A percentile compares a stretch with the other conserved stretches of the same genome.
Conservation (phyloP, 64 coral and sea anemone genomes). For the Exaiptasia diaphana region DNA sequence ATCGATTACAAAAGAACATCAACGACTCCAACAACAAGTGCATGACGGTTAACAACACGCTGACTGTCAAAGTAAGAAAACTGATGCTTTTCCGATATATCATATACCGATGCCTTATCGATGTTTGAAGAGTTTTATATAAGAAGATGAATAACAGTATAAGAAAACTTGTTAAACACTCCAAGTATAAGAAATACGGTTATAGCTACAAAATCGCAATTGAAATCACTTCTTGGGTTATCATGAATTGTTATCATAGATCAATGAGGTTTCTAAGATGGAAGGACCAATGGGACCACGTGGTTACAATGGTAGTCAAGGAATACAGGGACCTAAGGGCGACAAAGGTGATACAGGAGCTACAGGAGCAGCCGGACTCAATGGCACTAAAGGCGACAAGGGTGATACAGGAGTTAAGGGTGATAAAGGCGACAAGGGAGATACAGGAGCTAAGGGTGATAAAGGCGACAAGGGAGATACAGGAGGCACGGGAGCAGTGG, state of each 20-base stretch:
- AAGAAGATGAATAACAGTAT: no score
- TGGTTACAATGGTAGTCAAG: slow-evolving; percentile 18
- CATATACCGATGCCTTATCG: no score
- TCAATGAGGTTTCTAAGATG: not conserved
- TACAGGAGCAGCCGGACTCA: not conserved
- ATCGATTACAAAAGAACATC: no score
- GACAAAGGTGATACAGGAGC: not conserved
- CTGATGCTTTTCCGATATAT: no score
- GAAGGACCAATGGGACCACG: slow-evolving; percentile 20
- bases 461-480: not conserved
- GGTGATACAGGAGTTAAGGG: not conserved
- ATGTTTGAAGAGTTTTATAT: no score
- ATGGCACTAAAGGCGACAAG: not conserved
- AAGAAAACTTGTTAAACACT: not conserved
- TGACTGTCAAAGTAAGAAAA: no score
- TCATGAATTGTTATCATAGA: not conserved
- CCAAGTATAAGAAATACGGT: no score
- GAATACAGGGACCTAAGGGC: slow-evolving; percentile 10
- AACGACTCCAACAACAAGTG: no score
- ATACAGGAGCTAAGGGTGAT: not conserved
- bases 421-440: not conserved
- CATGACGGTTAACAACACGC: no score
- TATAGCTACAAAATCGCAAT: not conserved
- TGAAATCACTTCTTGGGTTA: not conserved
- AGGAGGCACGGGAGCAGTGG: not conserved